Evolutionary conservation across 2,113 vertebrate species (phyloP).

Genomic region (Lamprotornis superbus): DNA sequence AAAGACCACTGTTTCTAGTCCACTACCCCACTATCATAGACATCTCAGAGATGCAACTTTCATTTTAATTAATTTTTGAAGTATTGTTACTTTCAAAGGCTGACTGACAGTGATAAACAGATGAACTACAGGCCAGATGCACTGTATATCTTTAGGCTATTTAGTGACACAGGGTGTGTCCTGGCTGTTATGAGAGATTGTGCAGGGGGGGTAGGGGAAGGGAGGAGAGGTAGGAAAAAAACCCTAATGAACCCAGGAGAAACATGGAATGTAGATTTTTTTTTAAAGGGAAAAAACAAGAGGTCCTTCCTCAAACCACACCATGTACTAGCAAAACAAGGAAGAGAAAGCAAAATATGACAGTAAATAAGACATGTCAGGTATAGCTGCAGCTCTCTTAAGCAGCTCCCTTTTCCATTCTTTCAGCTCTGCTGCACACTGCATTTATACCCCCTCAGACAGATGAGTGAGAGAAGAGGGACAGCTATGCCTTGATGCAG

Average conservation of each 20-base stretch:
- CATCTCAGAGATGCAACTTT: neutral
- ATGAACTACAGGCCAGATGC: neutral
- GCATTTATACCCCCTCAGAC: neutral
- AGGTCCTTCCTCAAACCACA: neutral
- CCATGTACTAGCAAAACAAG: neutral
- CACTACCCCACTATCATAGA: neutral
- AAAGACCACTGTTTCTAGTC: neutral
- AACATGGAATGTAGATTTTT: neutral
- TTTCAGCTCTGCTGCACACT: neutral
- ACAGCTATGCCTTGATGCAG: neutral
- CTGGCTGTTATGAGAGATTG: neutral
- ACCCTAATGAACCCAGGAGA: neutral
- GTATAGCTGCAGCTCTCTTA: neutral
- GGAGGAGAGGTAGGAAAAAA: neutral
- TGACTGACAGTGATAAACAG: neutral
- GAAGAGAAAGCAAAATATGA: neutral
- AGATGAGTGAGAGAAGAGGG: neutral
- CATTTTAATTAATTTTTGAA: neutral
- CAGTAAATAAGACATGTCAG: neutral
- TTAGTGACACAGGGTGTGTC: neutral
- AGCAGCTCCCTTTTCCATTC: neutral
- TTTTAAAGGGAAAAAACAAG: neutral
- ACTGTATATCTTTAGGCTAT: neutral
- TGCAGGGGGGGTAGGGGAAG: neutral
- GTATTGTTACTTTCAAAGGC: neutral